Conservation (phyloP, 2,113 vertebrate species). For the Mandrillus leucophaeus region DNA sequence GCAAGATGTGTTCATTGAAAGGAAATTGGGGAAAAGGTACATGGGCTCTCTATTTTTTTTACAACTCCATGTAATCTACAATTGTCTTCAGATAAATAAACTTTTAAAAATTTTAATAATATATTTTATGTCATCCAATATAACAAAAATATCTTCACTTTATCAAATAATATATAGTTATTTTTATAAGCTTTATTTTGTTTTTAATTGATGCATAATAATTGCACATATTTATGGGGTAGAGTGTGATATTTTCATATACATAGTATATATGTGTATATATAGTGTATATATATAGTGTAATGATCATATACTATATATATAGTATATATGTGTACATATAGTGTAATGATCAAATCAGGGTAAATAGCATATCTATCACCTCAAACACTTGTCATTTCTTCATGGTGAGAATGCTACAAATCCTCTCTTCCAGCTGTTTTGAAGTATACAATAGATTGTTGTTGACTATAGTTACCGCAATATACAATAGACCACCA, state of each 20-base stretch:
- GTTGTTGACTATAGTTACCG: background rate
- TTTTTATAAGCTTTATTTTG: background rate
- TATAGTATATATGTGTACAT: too few relatives aligned
- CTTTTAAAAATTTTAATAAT: background rate
- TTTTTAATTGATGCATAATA: background rate
- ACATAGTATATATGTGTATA: too few relatives aligned
- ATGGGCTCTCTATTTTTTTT: background rate
- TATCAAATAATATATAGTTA: background rate
- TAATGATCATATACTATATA: too few relatives aligned
- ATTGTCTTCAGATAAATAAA: background rate
- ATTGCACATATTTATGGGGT: background rate
- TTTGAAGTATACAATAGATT: background rate
- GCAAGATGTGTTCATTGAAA: background rate
- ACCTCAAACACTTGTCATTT: background rate
- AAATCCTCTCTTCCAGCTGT: background rate
- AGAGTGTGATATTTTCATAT: background rate
- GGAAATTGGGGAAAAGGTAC: background rate
- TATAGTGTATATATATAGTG: too few relatives aligned
- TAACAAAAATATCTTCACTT: background rate
- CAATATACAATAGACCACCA: background rate
- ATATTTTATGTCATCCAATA: background rate
- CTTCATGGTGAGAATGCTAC: background rate
- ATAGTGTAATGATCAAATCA: background rate
- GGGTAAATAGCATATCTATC: background rate
- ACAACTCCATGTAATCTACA: background rate